Base-by-base conservation (phyloP, 2,113 vertebrate species). In the Ramphastos sulfuratus region DNA sequence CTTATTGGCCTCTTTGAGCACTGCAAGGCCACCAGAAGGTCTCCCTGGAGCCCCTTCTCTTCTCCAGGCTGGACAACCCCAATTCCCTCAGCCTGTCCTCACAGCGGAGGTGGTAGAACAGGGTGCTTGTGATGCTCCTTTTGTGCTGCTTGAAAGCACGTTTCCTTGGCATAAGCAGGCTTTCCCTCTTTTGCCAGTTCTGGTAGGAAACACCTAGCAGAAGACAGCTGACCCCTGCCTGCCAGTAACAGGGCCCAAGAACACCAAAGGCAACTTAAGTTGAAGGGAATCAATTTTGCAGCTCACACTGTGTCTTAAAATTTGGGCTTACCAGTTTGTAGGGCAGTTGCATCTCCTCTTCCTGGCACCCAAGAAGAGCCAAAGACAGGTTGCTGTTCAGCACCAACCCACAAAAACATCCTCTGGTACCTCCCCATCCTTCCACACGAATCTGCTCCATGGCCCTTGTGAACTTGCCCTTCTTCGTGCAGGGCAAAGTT, bases 401-500 rank as follows among this genome's bases (percentile, higher is more conserved):
- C 21, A 52, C 8, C 24, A 81, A 9, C 46, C 23, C 60, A 50
- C 35, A 39, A 39, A 78, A 81, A 6, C 14, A 6, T 19, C 31
- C 7, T 16, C 31, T 72, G 61, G 46, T 59, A 14, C 69, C 44
- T 59, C 9, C 15, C 6, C 39, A 61, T 3, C 7, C 9, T 13
- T 65, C 52, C 46, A 33, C 60, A 39, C 37, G 9, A 28, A 83
- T n/a, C 33, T 31, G 4, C 31, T 85, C 30, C 23, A 4, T 7
- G 7, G 18, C 39, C 24, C 21, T 70, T 8, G 1, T 31, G 48
- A 60, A 18, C 55, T 28, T n/a, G 3, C 31, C 6, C 10, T 27
- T 31, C 39, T 52, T 46, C 0, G 2, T 3, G 9, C 42, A 55
- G 27, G 44, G 46, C 2, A 1, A 30, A 83, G 28, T 12, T 50